Conservation (phyloP, 2,888 invertebrate species). For the Andrena dorsata region DNA sequence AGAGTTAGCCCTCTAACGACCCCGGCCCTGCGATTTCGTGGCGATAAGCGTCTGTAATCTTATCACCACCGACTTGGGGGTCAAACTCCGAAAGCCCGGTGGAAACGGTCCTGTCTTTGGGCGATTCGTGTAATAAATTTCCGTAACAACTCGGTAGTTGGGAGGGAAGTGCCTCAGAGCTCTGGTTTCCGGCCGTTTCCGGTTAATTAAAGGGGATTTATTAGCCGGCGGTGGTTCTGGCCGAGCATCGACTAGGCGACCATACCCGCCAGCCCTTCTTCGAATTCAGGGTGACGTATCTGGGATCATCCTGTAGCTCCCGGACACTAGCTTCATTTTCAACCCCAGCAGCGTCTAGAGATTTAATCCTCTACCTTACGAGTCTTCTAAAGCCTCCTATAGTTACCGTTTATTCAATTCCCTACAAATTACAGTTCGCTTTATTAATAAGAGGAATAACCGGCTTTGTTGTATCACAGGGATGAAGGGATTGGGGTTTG, state of each 20-base stretch:
- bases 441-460: no score
- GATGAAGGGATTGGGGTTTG: no score
- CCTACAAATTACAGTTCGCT: no score
- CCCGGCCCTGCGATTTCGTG: not conserved
- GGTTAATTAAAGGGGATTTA: conserved; percentile 60
- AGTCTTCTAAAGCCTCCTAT: no score
- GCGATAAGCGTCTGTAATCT: conserved; percentile 32
- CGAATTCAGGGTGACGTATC: conserved; percentile 5
- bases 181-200: conserved; percentile 49
- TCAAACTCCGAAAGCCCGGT: conserved; percentile 11
- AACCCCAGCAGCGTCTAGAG: not conserved
- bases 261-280: not conserved
- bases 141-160: conserved; percentile 52
- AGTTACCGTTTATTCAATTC: no score
- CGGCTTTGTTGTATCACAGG: no score
- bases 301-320: not conserved
- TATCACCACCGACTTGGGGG: conserved; percentile 28
- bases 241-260: conserved; percentile 33
- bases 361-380: no score
- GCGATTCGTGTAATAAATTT: conserved; percentile 57
- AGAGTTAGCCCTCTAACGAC: not conserved
- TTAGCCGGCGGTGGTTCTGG: conserved; percentile 35
- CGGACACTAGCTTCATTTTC: not conserved
- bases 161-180: conserved; percentile 36
- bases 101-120: conserved; percentile 52